Evolutionary conservation across 1,140 invertebrate genomes (phyloP).

Genomic region (Ptiloglossa arizonensis): DNA sequence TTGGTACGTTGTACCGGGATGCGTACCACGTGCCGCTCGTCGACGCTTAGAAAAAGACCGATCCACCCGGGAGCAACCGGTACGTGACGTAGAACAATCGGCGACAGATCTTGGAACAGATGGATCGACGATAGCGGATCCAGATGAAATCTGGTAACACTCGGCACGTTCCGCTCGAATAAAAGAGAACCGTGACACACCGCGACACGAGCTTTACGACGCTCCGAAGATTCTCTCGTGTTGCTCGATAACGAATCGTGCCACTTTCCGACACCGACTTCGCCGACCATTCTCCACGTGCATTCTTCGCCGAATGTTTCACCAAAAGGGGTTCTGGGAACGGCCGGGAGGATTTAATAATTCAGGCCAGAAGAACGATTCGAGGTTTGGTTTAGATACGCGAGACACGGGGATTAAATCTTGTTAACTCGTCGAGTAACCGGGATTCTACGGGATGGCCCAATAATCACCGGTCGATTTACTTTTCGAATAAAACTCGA

Average conservation of each 20-base stretch:
- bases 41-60: constrained; percentile 6
- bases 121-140: constrained; percentile 58
- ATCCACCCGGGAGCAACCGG: too few species aligned
- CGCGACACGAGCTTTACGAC: constrained; percentile 1
- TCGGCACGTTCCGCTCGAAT: constrained; percentile 54
- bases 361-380: too few species aligned
- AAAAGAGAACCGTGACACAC: constrained; percentile 9
- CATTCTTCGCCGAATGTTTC: too few species aligned
- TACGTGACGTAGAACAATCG: constrained; percentile 68
- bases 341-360: too few species aligned
- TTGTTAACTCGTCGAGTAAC: too few species aligned
- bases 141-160: constrained; percentile 56
- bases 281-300: too few species aligned
- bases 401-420: too few species aligned
- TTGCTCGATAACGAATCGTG: constrained; percentile 18
- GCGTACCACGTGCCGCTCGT: constrained; percentile 64
- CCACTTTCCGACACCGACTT: constrained; percentile 4
- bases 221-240: constrained; percentile 10
- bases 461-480: too few species aligned
- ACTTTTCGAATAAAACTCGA: too few species aligned
- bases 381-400: too few species aligned
- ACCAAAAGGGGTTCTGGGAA: too few species aligned
- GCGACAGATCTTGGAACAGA: constrained; percentile 58
- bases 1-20: constrained; percentile 43
- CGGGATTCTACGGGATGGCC: too few species aligned